Evolutionary conservation across 2,888 invertebrate species (phyloP).

Genomic region (Cepaea hortensis): DNA sequence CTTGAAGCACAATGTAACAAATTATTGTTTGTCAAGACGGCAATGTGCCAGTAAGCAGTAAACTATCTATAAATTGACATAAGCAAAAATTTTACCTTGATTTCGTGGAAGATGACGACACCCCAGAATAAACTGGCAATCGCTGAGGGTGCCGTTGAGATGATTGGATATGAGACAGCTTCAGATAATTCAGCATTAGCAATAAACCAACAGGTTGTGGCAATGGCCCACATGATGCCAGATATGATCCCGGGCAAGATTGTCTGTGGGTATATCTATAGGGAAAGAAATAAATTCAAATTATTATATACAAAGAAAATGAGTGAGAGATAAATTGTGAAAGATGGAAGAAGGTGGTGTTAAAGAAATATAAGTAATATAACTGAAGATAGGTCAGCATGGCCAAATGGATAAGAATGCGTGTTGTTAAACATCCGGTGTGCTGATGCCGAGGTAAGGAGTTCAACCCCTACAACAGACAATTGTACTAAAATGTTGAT

Average conservation of each 20-base stretch:
- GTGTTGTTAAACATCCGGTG: too few species aligned
- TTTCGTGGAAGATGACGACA: slow-evolving; percentile 77
- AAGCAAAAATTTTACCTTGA: slow-evolving; percentile 68
- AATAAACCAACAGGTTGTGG: slow-evolving; percentile 77
- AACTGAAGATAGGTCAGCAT: too few species aligned
- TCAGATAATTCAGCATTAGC: slow-evolving; percentile 77
- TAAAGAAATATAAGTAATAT: too few species aligned
- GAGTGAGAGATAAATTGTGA: not conserved
- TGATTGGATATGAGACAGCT: slow-evolving; percentile 78
- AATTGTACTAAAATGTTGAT: too few species aligned
- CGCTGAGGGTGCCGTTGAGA: slow-evolving; percentile 77
- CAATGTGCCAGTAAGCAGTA: too few species aligned
- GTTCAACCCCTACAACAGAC: too few species aligned
- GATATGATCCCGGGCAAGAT: slow-evolving; percentile 77
- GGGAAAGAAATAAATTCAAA: not conserved
- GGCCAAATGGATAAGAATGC: too few species aligned
- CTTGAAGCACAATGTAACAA: too few species aligned
- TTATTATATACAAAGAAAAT: not conserved
- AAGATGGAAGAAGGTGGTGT: too few species aligned
- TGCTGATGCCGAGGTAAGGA: too few species aligned
- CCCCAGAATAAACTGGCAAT: slow-evolving; percentile 76
- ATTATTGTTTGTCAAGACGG: too few species aligned
- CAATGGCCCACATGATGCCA: slow-evolving; percentile 78
- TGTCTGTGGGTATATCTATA: slow-evolving; percentile 72
- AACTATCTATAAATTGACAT: not conserved